Evolutionary conservation across 2,888 invertebrate genomes (phyloP).

Genomic region (Andrena haemorrhoa): DNA sequence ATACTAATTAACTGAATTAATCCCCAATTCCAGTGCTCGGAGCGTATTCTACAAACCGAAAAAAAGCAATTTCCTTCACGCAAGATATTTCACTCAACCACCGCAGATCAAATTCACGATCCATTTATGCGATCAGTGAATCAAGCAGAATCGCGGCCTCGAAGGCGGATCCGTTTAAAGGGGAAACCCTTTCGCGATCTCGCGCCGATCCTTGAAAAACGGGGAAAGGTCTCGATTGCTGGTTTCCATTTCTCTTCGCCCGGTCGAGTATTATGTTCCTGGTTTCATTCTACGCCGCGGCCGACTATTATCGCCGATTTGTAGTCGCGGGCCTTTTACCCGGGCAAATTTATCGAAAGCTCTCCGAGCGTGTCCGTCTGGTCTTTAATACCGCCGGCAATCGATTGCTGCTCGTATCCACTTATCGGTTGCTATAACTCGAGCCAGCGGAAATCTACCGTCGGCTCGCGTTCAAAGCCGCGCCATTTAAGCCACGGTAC

Average conservation of each 20-base stretch:
- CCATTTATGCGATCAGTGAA: conserved; percentile 38
- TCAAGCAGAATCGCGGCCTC: conserved; percentile 21
- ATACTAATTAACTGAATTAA: no score
- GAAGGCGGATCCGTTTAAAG: conserved; percentile 32
- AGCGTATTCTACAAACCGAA: neutral
- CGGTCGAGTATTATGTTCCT: neutral
- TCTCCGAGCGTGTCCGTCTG: conserved; percentile 12
- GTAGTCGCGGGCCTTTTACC: conserved; percentile 26
- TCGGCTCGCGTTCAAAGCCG: conserved; percentile 45
- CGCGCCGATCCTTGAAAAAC: neutral
- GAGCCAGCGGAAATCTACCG: conserved; percentile 49
- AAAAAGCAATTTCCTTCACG: neutral
- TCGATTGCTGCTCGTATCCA: conserved; percentile 27
- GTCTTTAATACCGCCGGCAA: conserved; percentile 36
- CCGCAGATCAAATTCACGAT: conserved; percentile 38
- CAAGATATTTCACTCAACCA: conserved; percentile 19
- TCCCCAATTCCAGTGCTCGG: no score
- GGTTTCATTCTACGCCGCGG: neutral
- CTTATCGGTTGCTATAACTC: conserved; percentile 29
- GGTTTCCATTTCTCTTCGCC: conserved; percentile 22
- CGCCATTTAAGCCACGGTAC: conserved; percentile 52
- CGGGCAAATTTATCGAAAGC: conserved; percentile 39
- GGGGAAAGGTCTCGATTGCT: neutral
- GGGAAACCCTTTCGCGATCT: conserved; percentile 11
- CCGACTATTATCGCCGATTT: conserved; percentile 44